These are phyloP conservation scores for Drosophila testacea DNA, from an alignment of 2,888 invertebrate genomes.

Conservation along the genomic window DNA sequence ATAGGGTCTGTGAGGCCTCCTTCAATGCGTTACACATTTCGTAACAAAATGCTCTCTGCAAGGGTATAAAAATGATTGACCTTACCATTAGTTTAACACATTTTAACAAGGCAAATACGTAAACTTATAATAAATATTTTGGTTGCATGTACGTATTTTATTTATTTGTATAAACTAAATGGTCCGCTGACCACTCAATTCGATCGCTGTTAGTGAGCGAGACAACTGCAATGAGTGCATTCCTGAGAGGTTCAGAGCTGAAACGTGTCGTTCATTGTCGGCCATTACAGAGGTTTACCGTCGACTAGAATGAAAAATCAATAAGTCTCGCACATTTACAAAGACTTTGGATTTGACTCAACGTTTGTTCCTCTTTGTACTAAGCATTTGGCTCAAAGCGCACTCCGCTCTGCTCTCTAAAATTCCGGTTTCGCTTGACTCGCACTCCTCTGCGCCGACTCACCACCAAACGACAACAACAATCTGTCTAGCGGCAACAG, in stretches of 20 bases:
- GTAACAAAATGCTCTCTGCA: no score
- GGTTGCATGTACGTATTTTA: slow-evolving; percentile 3
- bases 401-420: slow-evolving; percentile 26
- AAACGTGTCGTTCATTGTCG: slow-evolving; percentile 42
- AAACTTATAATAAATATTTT: neutral
- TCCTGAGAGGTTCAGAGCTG: neutral
- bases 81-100: neutral
- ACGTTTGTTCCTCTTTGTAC: slow-evolving; percentile 25
- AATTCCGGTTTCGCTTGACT: slow-evolving; percentile 66
- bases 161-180: slow-evolving; percentile 18
- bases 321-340: slow-evolving; percentile 58
- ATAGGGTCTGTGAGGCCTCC: no score
- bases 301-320: slow-evolving; percentile 68
- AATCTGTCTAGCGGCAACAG: slow-evolving; percentile 15
- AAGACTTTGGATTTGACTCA: slow-evolving; percentile 36
- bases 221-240: slow-evolving; percentile 48
- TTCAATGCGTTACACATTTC: no score
- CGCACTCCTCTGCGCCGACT: slow-evolving; percentile 71
- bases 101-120: neutral
- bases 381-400: slow-evolving; percentile 41
- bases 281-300: slow-evolving; percentile 56
- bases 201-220: slow-evolving; percentile 4
- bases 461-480: slow-evolving; percentile 33
- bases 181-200: slow-evolving; percentile 6
- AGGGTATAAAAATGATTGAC: neutral